phyloP scores from a whole-genome alignment of 2,888 invertebrate species.

The Limnephilus marmoratus region DNA sequence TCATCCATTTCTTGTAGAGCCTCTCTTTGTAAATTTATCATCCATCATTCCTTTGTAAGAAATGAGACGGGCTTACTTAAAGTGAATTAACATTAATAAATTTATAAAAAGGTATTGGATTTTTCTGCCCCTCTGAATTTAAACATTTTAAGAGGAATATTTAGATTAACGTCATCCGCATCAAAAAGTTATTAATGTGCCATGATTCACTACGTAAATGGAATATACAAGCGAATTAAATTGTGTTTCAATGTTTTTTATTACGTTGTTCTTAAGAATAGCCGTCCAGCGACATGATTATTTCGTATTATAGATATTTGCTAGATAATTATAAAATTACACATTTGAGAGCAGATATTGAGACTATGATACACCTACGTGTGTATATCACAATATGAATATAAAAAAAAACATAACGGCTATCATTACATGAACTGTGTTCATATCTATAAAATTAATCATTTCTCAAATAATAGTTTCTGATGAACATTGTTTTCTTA shows the following conservation, averaged over 20 bases:
- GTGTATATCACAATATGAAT: no score
- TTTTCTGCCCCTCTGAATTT: constrained; percentile 35
- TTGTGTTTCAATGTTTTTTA: no score
- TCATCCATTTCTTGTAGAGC: constrained; percentile 33
- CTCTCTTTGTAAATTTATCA: constrained; percentile 24
- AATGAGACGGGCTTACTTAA: constrained; percentile 29
- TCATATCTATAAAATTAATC: no score
- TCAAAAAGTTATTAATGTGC: background rate
- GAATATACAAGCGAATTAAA: no score
- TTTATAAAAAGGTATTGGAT: constrained; percentile 36
- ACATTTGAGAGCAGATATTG: background rate
- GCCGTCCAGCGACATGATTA: no score
- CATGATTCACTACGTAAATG: background rate
- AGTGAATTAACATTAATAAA: constrained; percentile 44
- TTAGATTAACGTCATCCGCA: constrained; percentile 38
- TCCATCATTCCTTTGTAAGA: constrained; percentile 35
- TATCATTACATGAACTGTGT: no score
- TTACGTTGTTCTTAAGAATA: no score
- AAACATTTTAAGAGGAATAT: background rate
- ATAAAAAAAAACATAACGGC: no score
- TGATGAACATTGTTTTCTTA: no score
- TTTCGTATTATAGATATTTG: background rate
- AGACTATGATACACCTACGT: background rate
- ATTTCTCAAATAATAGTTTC: no score
- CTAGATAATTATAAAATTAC: background rate